Conservation (phyloP, 2,888 invertebrate species). For the Leptopilina drosophilae region DNA sequence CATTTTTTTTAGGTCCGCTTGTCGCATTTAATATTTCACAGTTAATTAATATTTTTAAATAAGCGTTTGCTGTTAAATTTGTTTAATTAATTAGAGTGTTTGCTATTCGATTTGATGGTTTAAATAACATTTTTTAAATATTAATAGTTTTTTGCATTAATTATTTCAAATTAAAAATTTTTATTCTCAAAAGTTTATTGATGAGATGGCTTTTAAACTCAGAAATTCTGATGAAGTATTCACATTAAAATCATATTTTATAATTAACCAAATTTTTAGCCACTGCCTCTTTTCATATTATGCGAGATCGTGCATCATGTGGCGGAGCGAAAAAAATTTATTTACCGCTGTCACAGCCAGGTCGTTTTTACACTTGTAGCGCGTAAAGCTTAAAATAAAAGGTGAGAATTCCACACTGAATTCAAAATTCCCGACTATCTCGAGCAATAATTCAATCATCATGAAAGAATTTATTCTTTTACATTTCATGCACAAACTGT, state of each 20-base stretch:
- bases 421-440: constrained; percentile 61
- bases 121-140: too few relatives aligned
- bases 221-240: constrained; percentile 41
- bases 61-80: too few relatives aligned
- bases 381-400: constrained; percentile 33
- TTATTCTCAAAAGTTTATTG: too few relatives aligned
- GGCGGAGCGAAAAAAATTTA: constrained; percentile 23
- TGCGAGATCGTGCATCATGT: constrained; percentile 52
- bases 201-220: too few relatives aligned
- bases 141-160: too few relatives aligned
- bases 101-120: too few relatives aligned
- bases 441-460: constrained; percentile 64
- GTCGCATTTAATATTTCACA: too few relatives aligned
- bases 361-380: constrained; percentile 30
- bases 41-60: too few relatives aligned
- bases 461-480: constrained; percentile 57
- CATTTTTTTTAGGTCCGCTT: too few relatives aligned
- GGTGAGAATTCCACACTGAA: constrained; percentile 51
- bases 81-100: too few relatives aligned
- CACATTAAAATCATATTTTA: constrained; percentile 59
- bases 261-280: constrained; percentile 60
- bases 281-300: constrained; percentile 52
- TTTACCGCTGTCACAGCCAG: neutral
- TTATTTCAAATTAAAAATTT: too few relatives aligned
- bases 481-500: neutral